Percentiles rank a stretch among this genome's conserved stretches.
Conservation (phyloP, 2,797 vertebrate genomes). For the Mormyrus proboscirostris region DNA sequence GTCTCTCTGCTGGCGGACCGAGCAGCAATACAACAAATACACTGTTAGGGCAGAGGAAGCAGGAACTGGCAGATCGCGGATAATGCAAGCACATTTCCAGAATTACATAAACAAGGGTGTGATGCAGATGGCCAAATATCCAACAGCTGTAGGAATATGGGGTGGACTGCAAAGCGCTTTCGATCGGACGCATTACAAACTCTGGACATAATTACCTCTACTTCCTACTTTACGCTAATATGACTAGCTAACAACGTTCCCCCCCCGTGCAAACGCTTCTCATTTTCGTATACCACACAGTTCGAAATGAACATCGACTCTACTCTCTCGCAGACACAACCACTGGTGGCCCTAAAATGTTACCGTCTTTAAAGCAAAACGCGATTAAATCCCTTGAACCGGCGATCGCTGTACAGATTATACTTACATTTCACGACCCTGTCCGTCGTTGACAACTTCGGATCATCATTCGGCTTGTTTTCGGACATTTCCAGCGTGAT, state of each 20-base stretch:
- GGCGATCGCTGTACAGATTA: conserved; percentile 25
- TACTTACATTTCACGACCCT: conserved; percentile 93
- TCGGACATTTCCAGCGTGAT: conserved; percentile 92
- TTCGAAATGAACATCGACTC: conserved; percentile 23
- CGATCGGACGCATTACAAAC: conserved; percentile 26
- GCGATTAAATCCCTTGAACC: neutral
- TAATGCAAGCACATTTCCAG: conserved; percentile 14
- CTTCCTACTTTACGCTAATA: conserved; percentile 74
- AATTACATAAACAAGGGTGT: conserved; percentile 8
- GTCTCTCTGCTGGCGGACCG: neutral
- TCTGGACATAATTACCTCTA: conserved; percentile 52
- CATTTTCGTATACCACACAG: conserved; percentile 20
- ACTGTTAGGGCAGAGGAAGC: conserved; percentile 2
- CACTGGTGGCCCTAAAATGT: conserved; percentile 18
- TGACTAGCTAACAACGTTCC: conserved; percentile 67
- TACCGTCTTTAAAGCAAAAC: conserved; percentile 24
- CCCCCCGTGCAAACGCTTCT: conserved; percentile 38
- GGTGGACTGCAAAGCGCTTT: neutral
- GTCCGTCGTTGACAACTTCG: conserved; percentile 96
- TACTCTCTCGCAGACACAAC: conserved; percentile 15
- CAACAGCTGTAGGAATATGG: neutral
- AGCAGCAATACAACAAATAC: conserved; percentile 5
- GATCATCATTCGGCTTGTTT: conserved; percentile 88
- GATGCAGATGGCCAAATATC: neutral
- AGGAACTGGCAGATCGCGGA: neutral